Conservation (phyloP, 2,113 vertebrate species). For the Cyprinodon tularosa region DNA sequence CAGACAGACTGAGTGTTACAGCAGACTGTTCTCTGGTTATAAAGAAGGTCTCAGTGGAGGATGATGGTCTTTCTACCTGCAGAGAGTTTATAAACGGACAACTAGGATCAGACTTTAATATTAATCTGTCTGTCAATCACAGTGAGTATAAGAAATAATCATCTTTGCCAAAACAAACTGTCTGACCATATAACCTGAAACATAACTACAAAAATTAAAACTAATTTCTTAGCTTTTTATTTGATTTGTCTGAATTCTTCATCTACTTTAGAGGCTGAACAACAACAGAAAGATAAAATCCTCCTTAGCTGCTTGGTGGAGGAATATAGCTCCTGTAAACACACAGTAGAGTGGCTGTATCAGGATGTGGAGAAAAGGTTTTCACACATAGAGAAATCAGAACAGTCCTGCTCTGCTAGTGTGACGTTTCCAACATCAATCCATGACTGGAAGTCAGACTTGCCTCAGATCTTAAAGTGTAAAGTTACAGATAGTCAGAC, state of each 20-base stretch:
- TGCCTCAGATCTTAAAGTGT: not conserved
- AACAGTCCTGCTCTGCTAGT: not conserved
- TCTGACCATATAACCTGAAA: too few species aligned
- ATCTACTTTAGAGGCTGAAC: conserved; percentile 5
- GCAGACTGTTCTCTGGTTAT: too few species aligned
- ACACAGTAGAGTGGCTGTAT: conserved; percentile 1
- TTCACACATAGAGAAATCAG: not conserved
- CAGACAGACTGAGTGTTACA: too few species aligned
- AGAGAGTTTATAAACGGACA: too few species aligned
- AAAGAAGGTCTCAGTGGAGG: too few species aligned
- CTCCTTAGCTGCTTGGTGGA: not conserved
- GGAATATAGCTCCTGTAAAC: accelerated
- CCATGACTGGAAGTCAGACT: too few species aligned
- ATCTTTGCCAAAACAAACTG: too few species aligned
- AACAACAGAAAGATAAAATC: not conserved
- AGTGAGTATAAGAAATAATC: too few species aligned
- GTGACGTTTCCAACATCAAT: not conserved
- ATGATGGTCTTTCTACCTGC: too few species aligned
- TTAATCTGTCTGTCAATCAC: too few species aligned
- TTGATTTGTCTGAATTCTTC: not conserved
- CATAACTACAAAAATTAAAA: not conserved
- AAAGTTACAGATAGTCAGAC: not conserved
- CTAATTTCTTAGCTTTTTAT: not conserved
- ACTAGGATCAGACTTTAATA: too few species aligned
- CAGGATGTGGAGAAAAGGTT: not conserved